Conservation (phyloP, 2,797 vertebrate genomes). For the Semotilus atromaculatus region DNA sequence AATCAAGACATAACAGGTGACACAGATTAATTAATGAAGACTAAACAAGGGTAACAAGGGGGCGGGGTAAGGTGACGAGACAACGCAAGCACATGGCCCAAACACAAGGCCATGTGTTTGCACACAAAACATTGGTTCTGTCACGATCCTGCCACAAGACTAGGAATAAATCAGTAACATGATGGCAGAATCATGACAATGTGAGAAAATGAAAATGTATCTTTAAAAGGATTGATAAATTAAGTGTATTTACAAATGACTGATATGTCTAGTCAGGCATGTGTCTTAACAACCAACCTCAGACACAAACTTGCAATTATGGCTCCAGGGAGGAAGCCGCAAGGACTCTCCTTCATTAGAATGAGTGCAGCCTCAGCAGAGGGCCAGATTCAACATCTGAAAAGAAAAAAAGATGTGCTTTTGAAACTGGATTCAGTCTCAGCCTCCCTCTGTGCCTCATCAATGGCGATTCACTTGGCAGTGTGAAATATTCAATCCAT, state of each 20-base stretch:
- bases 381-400: constrained; percentile 17
- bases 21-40: no score
- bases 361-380: constrained; percentile 14
- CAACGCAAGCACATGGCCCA: no score
- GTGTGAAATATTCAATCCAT: constrained; percentile 43
- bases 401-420: constrained; percentile 2
- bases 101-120: no score
- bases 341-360: constrained; percentile 36
- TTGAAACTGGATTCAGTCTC: constrained; percentile 38
- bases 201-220: background rate
- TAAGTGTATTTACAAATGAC: background rate
- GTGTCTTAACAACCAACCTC: background rate
- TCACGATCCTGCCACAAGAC: no score
- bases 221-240: background rate
- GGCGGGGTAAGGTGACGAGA: no score
- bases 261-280: background rate
- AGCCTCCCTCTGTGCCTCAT: constrained; percentile 46
- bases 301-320: background rate
- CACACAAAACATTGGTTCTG: no score
- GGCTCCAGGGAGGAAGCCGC: constrained; percentile 13
- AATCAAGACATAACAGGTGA: no score
- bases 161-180: no score
- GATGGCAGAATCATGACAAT: no score
- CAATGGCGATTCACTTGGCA: constrained; percentile 15
- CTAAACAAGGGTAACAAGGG: no score